Evolutionary conservation across 2,888 invertebrate genomes (phyloP).

Genomic region (Troglohyphantes excavatus): DNA sequence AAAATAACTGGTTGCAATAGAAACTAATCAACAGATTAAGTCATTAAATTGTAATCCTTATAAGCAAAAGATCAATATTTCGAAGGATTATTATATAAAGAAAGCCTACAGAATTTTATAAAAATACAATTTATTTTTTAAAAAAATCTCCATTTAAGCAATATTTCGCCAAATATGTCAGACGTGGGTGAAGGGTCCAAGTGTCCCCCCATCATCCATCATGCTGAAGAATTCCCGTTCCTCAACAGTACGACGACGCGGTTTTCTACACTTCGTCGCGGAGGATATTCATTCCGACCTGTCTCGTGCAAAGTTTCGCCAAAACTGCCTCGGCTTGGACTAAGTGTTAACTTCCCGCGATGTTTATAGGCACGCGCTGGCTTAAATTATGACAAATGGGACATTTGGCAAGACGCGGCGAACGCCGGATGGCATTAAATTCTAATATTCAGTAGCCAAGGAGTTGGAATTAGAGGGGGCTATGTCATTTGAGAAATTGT

Average conservation of each 20-base stretch:
- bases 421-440: background rate
- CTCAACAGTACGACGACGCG: constrained; percentile 28
- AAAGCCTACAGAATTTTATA: too few species aligned
- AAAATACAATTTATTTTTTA: too few species aligned
- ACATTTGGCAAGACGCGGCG: background rate
- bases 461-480: background rate
- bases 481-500: too few species aligned
- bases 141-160: too few species aligned
- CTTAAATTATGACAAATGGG: constrained; percentile 31
- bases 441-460: background rate
- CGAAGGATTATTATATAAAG: too few species aligned
- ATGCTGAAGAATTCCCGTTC: constrained; percentile 38
- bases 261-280: constrained; percentile 8
- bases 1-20: too few species aligned
- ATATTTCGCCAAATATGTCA: too few species aligned
- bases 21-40: too few species aligned
- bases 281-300: constrained; percentile 48
- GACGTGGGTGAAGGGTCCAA: background rate
- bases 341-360: background rate
- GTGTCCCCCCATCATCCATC: constrained; percentile 50
- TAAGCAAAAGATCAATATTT: too few species aligned
- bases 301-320: background rate
- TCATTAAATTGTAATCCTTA: too few species aligned
- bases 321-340: background rate
- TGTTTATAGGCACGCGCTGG: background rate